Base-by-base conservation (phyloP, 2,888 invertebrate species). In the Orthonevra nobilis region DNA sequence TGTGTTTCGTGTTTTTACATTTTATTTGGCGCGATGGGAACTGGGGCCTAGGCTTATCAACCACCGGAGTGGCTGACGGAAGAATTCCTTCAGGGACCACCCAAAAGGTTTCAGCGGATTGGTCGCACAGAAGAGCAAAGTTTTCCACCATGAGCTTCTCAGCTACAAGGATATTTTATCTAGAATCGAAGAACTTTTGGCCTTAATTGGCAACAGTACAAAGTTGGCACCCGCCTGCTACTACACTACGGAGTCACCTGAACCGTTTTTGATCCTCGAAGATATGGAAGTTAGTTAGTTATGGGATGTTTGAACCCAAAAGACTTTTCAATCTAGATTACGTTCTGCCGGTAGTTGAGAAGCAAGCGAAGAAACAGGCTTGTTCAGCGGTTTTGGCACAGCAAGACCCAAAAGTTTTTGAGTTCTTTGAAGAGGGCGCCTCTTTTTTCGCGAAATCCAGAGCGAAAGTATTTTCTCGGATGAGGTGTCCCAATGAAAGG, bases 351-450 rank as follows among this genome's bases (percentile, higher is more conserved):
- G 90, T 91, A 1, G 83, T 92, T 2, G 88, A 89, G 64, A 91
- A 90, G 83, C 82, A 92, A 68, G 92, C 91, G 1, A 90, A 88
- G 82, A 86, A 91, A 69, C 92, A 92, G 82, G 92, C 92, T 1
- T 89, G 90, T 36, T 91, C 92, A 0, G 88, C 85, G 2, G 83
- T 87, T 1, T 82, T 88, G 7, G 84, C 86, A 20, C 75, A 84
- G 26, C 74, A 86, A 10, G 85, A 83, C 81, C 84, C 86, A 0
- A 83, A 85, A 30, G 83, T 86, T 0, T 83, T 88, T 83, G 85
- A 88, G 50, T 86, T 85, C 58, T 89, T 88, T 52, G 48, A 83
- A 14, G 88, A 88, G 54, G 86, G n/a, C n/a, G n/a, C n/a, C 86
- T 1, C 85, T 86, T 1, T 88, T 89, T 30, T 87, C 87, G 0